These are phyloP conservation scores for Platycheirus albimanus DNA, from an alignment of 2,888 invertebrate genomes.

Conservation along the genomic window DNA sequence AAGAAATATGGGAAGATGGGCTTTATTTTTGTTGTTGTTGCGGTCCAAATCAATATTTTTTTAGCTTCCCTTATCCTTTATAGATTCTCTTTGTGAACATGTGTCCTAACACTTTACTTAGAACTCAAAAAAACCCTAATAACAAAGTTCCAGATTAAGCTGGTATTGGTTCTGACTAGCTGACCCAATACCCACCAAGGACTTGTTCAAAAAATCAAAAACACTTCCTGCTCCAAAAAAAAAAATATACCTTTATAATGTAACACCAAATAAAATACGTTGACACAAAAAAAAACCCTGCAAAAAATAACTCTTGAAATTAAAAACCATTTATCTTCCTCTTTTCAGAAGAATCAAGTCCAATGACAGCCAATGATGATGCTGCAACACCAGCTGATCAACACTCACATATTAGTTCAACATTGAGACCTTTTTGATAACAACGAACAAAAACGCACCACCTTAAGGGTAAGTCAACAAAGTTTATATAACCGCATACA, in stretches of 20 bases:
- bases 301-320: constrained; percentile 21
- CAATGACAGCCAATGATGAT: constrained; percentile 28
- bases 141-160: constrained; percentile 3
- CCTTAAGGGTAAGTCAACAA: constrained; percentile 61
- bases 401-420: constrained; percentile 48
- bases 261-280: constrained; percentile 12
- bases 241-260: background rate
- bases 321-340: constrained; percentile 69
- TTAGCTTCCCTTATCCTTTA: too few relatives aligned
- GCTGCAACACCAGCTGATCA: constrained; percentile 30
- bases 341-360: constrained; percentile 31
- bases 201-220: background rate
- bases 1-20: too few relatives aligned
- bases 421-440: background rate
- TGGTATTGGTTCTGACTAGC: background rate
- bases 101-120: too few relatives aligned
- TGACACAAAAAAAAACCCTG: constrained; percentile 8
- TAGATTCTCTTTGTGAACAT: too few relatives aligned
- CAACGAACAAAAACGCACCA: constrained; percentile 17
- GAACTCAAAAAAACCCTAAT: background rate
- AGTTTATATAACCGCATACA: constrained; percentile 9
- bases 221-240: background rate
- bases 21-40: too few relatives aligned
- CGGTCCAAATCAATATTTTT: too few relatives aligned
- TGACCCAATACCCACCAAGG: background rate